Evolutionary conservation across 2,797 vertebrate genomes (phyloP).

Genomic region (Lepilemur ruficaudatus): DNA sequence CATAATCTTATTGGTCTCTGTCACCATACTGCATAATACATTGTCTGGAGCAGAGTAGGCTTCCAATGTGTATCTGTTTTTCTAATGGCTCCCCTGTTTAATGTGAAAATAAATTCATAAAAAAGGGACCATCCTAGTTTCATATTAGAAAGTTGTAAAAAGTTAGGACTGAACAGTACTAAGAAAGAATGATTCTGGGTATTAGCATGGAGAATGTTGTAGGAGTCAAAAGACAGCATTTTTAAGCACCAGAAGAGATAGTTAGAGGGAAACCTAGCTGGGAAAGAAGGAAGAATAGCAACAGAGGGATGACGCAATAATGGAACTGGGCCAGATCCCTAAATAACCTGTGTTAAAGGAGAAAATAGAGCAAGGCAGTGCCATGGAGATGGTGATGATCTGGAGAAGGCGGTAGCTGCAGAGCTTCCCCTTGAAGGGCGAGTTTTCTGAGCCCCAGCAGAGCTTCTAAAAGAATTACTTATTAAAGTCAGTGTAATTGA

Average conservation of each 20-base stretch:
- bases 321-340: not conserved
- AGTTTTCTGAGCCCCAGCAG: not conserved
- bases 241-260: not conserved
- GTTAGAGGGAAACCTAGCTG: not conserved
- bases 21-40: not conserved
- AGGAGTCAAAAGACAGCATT: not conserved
- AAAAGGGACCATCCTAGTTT: not conserved
- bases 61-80: not conserved
- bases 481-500: not conserved
- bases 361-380: not conserved
- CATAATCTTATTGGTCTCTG: not conserved
- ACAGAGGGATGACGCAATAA: not conserved
- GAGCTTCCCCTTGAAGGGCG: not conserved
- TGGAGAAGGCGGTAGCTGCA: fast-evolving
- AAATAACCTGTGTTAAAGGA: not conserved
- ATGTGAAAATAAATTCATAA: not conserved
- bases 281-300: not conserved
- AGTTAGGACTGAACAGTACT: not conserved
- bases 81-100: not conserved
- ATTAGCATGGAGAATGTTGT: not conserved
- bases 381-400: not conserved
- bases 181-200: not conserved
- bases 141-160: not conserved
- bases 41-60: not conserved
- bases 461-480: not conserved